Conservation (phyloP, 2,888 invertebrate species). For the Barypeithes pellucidus region DNA sequence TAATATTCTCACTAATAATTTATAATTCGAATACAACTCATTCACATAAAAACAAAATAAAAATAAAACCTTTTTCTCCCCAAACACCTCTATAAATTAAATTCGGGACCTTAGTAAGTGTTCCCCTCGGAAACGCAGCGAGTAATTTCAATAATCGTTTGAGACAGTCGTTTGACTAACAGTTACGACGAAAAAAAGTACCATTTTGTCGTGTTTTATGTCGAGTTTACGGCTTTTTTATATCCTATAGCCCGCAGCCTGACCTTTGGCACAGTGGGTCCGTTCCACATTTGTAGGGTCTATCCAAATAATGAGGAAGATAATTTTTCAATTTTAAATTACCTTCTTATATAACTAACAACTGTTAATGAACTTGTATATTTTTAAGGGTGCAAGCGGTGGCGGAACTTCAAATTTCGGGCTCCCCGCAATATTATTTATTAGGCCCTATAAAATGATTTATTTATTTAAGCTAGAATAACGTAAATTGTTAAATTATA, state of each 20-base stretch:
- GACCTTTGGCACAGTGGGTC: background rate
- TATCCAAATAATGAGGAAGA: background rate
- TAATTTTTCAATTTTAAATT: no score
- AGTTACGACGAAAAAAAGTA: slow-evolving; percentile 34
- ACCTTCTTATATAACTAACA: no score
- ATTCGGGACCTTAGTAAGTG: slow-evolving; percentile 8
- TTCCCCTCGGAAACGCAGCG: slow-evolving; percentile 13
- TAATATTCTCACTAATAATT: background rate
- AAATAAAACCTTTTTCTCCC: slow-evolving; percentile 7
- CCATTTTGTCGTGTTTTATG: slow-evolving; percentile 56
- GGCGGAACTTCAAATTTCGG: no score
- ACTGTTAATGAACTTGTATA: no score
- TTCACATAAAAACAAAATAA: slow-evolving; percentile 11
- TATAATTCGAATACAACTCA: no score
- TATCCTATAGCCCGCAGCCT: slow-evolving; percentile 22
- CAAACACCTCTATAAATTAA: slow-evolving; percentile 21
- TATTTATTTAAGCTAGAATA: no score
- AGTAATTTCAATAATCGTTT: slow-evolving; percentile 31
- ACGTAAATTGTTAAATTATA: no score
- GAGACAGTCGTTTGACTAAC: slow-evolving; percentile 37
- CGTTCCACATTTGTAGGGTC: background rate
- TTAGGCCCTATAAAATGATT: no score
- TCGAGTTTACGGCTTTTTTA: slow-evolving; percentile 34
- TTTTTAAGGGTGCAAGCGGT: no score
- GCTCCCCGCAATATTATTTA: no score